Base-by-base conservation (phyloP, 2,888 invertebrate genomes). In the Chloroclystis v-ata region DNA sequence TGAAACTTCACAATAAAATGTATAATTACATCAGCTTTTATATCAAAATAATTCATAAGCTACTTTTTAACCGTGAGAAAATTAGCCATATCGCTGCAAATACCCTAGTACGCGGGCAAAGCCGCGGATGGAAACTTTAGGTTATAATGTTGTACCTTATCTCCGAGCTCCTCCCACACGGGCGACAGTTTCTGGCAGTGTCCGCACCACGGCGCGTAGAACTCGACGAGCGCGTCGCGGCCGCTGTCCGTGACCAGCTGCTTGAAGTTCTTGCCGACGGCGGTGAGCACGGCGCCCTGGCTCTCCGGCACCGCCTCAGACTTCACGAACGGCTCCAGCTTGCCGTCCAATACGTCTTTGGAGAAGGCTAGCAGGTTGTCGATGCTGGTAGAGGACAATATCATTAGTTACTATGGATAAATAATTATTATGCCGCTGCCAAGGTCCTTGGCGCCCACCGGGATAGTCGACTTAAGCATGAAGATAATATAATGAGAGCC, bases 181-280 rank as follows among this genome's bases (percentile, higher is more conserved):
- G 99, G 99, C 1, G 96, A 91, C 37, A 99, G 90, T 79, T 95
- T 95, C 86, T 99, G 99, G 89, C 99, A 99, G 75, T 99, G 99
- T 60, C 99, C 98, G 78, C 97, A 98, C 98, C 98, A 99, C 1
- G 98, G 98, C 26, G 99, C 99, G 82, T 99, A 99, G 89, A 99
- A 99, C 87, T 99, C 99, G 60, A 99, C 91, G 32, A 99, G 90
- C 1, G 96, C 96, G 77, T 99, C 99, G 72, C 97, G 94, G 25
- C 90, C 94, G 63, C 95, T 94, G 74, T 99, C 94, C 1, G 92
- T 92, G 0, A 99, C 97, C 46, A 98, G 89, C 45, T 98, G 95
- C 72, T 98, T 95, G 85, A 99, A 99, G 90, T 98, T 99, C 88
- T 97, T 97, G 55, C 94, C 99, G 6, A 99, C 99, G 2, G 96